Percentiles rank a stretch among this genome's conserved stretches.
Conservation (phyloP, 2,888 invertebrate genomes). For the Pogonocherus hispidulus region DNA sequence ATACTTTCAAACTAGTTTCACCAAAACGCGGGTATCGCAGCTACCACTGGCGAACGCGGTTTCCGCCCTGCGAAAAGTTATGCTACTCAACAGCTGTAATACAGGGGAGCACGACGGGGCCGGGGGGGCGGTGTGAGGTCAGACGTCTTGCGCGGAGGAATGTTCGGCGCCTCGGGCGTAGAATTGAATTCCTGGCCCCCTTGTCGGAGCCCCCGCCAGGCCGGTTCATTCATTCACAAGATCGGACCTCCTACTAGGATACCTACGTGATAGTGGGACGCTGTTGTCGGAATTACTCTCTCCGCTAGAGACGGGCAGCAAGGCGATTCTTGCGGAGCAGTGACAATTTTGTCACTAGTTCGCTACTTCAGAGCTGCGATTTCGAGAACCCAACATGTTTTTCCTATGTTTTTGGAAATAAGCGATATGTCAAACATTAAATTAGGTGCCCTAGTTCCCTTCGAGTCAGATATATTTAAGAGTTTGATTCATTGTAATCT, state of each 20-base stretch:
- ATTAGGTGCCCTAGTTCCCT: too few relatives aligned
- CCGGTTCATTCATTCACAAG: constrained; percentile 71
- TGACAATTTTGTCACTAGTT: too few relatives aligned
- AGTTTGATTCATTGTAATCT: too few relatives aligned
- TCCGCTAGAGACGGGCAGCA: too few relatives aligned
- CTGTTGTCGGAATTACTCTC: constrained; percentile 38
- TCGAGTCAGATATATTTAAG: too few relatives aligned
- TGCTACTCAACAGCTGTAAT: constrained; percentile 48
- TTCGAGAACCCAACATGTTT: too few relatives aligned
- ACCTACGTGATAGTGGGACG: constrained; percentile 61
- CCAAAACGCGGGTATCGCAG: too few relatives aligned
- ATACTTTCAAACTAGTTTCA: too few relatives aligned
- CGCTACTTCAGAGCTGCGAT: too few relatives aligned
- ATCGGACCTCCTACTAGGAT: constrained; percentile 72
- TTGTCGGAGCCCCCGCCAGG: constrained; percentile 65
- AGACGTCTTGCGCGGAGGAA: constrained; percentile 66
- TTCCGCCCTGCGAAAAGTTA: constrained; percentile 28
- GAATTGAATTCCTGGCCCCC: constrained; percentile 71
- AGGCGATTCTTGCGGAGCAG: too few relatives aligned
- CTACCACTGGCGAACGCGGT: constrained; percentile 23
- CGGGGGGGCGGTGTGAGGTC: constrained; percentile 62
- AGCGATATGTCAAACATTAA: too few relatives aligned
- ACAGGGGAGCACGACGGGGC: constrained; percentile 45
- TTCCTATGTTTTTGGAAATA: too few relatives aligned
- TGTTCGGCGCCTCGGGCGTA: constrained; percentile 72